Evolutionary conservation across 2,888 invertebrate genomes (phyloP).

Genomic region (Microchrysa polita): DNA sequence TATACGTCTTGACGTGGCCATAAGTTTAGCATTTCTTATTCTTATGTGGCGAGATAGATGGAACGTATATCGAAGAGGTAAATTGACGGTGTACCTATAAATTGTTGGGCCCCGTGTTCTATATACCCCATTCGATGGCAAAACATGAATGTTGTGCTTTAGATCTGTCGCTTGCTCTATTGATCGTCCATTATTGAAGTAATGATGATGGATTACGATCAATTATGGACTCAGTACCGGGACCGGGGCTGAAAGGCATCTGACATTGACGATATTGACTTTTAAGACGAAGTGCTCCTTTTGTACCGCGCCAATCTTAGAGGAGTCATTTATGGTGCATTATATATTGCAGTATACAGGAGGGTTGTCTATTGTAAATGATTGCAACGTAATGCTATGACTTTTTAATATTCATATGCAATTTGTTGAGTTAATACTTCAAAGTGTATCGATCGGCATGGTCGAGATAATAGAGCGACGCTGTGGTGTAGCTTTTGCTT

Average conservation of each 20-base stretch:
- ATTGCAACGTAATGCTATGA: no score
- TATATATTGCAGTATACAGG: no score
- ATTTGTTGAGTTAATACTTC: no score
- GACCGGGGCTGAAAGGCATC: neutral
- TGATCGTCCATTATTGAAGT: conserved; percentile 35
- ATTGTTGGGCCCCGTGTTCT: neutral
- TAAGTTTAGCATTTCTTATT: conserved; percentile 13
- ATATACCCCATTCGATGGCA: neutral
- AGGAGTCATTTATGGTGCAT: no score
- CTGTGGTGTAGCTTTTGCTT: no score
- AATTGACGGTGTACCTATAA: neutral
- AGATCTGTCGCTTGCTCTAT: conserved; percentile 30
- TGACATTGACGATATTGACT: conserved; percentile 20
- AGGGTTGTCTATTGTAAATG: no score
- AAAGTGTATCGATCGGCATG: no score
- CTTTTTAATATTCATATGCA: no score
- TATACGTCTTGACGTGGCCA: neutral
- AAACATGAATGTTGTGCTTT: neutral
- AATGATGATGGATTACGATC: conserved; percentile 43
- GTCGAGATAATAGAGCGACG: no score
- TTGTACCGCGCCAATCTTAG: neutral
- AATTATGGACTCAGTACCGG: conserved; percentile 26
- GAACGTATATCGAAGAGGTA: neutral
- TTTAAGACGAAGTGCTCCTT: neutral
- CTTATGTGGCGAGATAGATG: no score